phyloP scores from a whole-genome alignment of 2,797 vertebrate genomes.

The Sardinella longiceps region DNA sequence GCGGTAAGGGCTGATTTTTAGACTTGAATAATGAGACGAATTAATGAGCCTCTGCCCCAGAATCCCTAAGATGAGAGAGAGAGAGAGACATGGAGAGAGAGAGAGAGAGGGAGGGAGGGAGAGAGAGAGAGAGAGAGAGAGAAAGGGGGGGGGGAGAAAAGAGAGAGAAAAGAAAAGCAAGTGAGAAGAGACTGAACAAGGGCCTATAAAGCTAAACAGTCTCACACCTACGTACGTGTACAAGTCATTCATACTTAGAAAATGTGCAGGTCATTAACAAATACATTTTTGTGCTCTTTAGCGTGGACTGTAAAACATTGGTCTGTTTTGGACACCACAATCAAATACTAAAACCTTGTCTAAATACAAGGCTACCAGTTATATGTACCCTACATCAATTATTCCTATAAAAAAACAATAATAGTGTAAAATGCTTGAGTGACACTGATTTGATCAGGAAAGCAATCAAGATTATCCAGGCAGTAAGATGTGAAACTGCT shows the following conservation, averaged over 20 bases:
- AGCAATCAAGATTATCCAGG: neutral
- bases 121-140: neutral
- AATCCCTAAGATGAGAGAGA: conserved; percentile 74
- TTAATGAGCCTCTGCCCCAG: conserved; percentile 86
- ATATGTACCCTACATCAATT: neutral
- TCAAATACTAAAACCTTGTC: neutral
- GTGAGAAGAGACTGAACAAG: neutral
- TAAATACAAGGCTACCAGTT: neutral
- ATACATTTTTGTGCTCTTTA: neutral
- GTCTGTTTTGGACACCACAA: neutral
- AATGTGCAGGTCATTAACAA: neutral
- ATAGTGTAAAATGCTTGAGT: too few relatives aligned
- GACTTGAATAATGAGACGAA: conserved; percentile 88
- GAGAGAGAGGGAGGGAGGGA: neutral
- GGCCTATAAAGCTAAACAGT: neutral
- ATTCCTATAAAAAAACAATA: neutral
- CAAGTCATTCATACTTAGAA: neutral
- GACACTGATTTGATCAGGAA: neutral
- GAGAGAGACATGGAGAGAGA: neutral
- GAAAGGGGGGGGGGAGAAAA: neutral
- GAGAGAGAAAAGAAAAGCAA: neutral
- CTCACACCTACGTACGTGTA: conserved; percentile 25
- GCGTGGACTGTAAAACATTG: neutral
- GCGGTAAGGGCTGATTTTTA: conserved; percentile 92
- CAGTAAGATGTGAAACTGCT: neutral